Base-by-base conservation (phyloP, 2,888 invertebrate species). In the Minunthozetes semirufus region DNA sequence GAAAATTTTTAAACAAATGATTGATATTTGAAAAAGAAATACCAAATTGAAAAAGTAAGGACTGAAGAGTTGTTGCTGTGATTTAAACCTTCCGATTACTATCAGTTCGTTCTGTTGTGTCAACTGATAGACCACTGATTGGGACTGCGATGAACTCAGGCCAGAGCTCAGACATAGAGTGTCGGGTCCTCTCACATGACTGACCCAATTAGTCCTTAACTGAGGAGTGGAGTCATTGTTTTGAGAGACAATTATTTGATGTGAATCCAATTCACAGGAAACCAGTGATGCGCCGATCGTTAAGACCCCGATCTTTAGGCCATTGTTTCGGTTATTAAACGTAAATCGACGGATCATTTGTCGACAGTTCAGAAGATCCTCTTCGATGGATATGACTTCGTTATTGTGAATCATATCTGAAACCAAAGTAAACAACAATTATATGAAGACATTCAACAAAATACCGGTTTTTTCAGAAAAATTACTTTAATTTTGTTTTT, bases 331-430 rank as follows among this genome's bases (percentile, higher is more conserved):
- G 70, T 76, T 76, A 22, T 72, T 63, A 5, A 76, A 70, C 2
- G 75, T 75, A 63, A 76, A 76, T 11, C 75, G 22, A 29, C 76
- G 50, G 2, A 66, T 75, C 29, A 76, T 33, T 56, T 61, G 71
- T 38, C 48, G 38, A 71, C 50, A 75, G n/a, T 75, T 76, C 13
- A 75, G 46, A 17, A 75, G 61, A 48, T 76, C 75, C 48, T 76
- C 76, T 75, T 76, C 76, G 9, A 76, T 76, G 33, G 72, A 76
- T 50, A 76, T 72, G 17, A 76, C 17, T 61, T 76, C 75, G 53
- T 76, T 76, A 33, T 75, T 71, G 56, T 76, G 76, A 19, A 76
- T 42, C 76, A 76, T 76, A 38, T 63, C 63, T 63, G 22, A 38
- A 42, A 68, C 15, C 11, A 22, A 50, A 50, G 4, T 13, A 48